Percentiles rank a stretch among this genome's conserved stretches.
These are phyloP conservation scores for Girardinus metallicus DNA, from an alignment of 2,797 vertebrate genomes.

Conservation along the genomic window DNA sequence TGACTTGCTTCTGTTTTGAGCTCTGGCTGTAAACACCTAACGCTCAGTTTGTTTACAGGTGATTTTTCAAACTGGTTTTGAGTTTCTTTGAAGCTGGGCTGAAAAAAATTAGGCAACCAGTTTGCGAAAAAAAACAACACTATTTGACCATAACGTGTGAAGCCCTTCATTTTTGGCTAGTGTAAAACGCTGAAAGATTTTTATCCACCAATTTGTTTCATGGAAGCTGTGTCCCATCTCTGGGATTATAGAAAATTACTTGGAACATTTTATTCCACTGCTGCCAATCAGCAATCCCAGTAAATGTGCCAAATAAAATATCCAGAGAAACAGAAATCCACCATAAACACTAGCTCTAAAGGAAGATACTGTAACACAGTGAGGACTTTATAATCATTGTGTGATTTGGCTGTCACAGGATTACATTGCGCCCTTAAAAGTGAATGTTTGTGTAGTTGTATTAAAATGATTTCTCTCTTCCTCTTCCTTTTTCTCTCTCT, in stretches of 20 bases:
- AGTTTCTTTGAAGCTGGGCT: background rate
- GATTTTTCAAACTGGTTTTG: constrained; percentile 16
- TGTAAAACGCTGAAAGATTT: constrained; percentile 48
- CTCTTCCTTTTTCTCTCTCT: constrained; percentile 48
- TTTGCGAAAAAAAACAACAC: constrained; percentile 17
- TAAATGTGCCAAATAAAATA: constrained; percentile 60
- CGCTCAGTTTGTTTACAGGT: constrained; percentile 43
- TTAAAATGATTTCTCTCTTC: constrained; percentile 43
- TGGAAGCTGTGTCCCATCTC: constrained; percentile 60
- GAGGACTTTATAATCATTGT: constrained; percentile 44
- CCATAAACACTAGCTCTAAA: constrained; percentile 39
- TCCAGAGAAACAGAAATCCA: constrained; percentile 55
- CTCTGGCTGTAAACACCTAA: constrained; percentile 37
- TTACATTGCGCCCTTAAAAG: constrained; percentile 43
- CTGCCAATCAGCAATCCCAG: constrained; percentile 35
- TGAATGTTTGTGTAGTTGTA: constrained; percentile 50
- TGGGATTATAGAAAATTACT: constrained; percentile 68
- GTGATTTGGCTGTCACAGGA: constrained; percentile 45
- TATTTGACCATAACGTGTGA: constrained; percentile 25
- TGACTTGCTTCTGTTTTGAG: constrained; percentile 32
- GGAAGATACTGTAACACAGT: constrained; percentile 41
- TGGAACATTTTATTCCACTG: constrained; percentile 49
- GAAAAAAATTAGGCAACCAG: background rate
- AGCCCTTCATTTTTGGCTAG: constrained; percentile 39
- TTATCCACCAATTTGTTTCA: constrained; percentile 69